Conservation (phyloP, 2,888 invertebrate species). For the Cheilosia pagana region DNA sequence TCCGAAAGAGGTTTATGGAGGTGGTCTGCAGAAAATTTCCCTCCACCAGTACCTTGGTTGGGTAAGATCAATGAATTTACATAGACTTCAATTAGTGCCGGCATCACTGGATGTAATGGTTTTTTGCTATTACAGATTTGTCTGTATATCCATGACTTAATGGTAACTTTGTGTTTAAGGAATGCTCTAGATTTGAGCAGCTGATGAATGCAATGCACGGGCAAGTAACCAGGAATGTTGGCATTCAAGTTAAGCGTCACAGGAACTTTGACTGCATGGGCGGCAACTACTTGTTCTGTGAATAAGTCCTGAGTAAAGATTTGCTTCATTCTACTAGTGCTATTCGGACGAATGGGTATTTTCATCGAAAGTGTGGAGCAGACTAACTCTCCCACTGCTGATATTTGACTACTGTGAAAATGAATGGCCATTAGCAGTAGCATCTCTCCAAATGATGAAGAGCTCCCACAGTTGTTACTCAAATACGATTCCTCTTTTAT, state of each 20-base stretch:
- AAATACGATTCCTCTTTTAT: conserved; percentile 95
- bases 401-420: conserved; percentile 97
- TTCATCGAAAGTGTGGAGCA: conserved; percentile 98
- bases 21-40: conserved; percentile 86
- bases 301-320: conserved; percentile 98
- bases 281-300: conserved; percentile 97
- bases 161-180: conserved; percentile 97
- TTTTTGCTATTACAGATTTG: conserved; percentile 95
- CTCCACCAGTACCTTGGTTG: conserved; percentile 81
- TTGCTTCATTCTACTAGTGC: conserved; percentile 94
- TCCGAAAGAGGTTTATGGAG: conserved; percentile 96
- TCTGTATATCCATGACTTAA: conserved; percentile 97
- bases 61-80: conserved; percentile 94
- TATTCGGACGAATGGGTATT: conserved; percentile 92
- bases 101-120: conserved; percentile 97
- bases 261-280: conserved; percentile 97
- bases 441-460: conserved; percentile 97
- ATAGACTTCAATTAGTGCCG: conserved; percentile 96
- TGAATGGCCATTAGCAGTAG: conserved; percentile 97
- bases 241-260: conserved; percentile 95
- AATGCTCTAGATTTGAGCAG: conserved; percentile 96
- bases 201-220: conserved; percentile 98
- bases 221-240: conserved; percentile 94
- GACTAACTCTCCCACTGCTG: conserved; percentile 96
- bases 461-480: conserved; percentile 92